Evolutionary conservation across 1,140 invertebrate genomes (phyloP).

Genomic region (Eupristina koningsbergeri): DNA sequence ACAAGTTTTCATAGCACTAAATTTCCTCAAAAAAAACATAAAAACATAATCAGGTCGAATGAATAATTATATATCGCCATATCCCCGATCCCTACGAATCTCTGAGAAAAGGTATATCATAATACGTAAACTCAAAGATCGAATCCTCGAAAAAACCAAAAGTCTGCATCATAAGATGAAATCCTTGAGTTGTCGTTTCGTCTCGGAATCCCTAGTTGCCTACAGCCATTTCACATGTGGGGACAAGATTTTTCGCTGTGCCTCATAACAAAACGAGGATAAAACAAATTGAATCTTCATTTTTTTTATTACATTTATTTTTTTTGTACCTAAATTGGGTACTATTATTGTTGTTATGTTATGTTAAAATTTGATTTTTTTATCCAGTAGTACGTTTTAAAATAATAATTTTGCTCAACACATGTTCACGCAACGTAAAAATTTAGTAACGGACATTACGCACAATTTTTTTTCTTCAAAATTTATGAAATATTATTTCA

Average conservation of each 20-base stretch:
- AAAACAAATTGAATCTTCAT: not conserved
- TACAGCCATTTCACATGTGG: not conserved
- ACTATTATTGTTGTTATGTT: too few species aligned
- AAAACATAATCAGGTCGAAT: not conserved
- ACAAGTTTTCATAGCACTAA: not conserved
- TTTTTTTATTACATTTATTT: not conserved
- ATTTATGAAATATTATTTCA: too few species aligned
- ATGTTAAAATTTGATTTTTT: too few species aligned
- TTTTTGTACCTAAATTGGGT: too few species aligned
- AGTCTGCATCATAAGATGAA: not conserved
- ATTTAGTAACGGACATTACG: too few species aligned
- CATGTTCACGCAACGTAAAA: too few species aligned
- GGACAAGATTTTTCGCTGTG: not conserved
- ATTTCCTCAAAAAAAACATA: not conserved
- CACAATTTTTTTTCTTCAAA: too few species aligned
- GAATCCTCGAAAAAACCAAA: not conserved
- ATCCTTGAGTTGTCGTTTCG: constrained; percentile 26
- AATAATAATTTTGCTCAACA: too few species aligned
- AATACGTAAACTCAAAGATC: not conserved
- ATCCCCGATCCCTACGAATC: not conserved
- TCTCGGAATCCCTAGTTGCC: not conserved
- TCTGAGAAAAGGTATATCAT: constrained; percentile 6
- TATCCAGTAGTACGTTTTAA: too few species aligned
- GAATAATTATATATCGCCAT: constrained; percentile 16
- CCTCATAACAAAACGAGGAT: not conserved